Evolutionary conservation across 1,140 invertebrate species (phyloP).

Genomic region (Orchesella cincta): DNA sequence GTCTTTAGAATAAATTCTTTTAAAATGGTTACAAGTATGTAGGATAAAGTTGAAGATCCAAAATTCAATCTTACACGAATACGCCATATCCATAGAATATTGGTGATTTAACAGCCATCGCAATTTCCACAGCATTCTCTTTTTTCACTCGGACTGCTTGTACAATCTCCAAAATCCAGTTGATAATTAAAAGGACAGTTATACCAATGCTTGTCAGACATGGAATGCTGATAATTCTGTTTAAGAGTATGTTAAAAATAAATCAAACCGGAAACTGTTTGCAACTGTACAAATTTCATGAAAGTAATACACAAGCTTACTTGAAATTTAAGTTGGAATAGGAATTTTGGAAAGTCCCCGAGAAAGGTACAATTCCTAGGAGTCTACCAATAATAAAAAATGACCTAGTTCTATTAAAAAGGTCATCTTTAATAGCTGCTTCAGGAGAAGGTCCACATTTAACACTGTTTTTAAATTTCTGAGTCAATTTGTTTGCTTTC

Average conservation of each 20-base stretch:
- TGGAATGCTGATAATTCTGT: neutral
- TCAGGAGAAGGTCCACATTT: too few species aligned
- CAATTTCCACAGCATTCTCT: too few species aligned
- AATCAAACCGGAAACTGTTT: neutral
- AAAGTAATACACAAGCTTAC: neutral
- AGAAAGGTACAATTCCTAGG: slow-evolving; percentile 22
- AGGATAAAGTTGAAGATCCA: too few species aligned
- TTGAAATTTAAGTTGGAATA: neutral
- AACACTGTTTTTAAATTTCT: too few species aligned
- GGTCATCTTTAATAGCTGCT: too few species aligned
- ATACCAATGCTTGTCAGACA: neutral
- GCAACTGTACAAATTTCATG: neutral
- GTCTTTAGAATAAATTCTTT: neutral
- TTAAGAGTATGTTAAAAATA: neutral
- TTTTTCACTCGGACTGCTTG: too few species aligned
- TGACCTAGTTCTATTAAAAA: neutral
- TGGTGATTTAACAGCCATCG: too few species aligned
- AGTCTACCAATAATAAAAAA: slow-evolving; percentile 25
- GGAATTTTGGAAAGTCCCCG: neutral
- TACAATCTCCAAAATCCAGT: too few species aligned
- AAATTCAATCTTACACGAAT: too few species aligned
- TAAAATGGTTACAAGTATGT: too few species aligned
- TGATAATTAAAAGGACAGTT: neutral
- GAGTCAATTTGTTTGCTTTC: too few species aligned
- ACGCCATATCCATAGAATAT: too few species aligned